phyloP scores from a whole-genome alignment of 2,113 vertebrate genomes.

The Pungitius pungitius region DNA sequence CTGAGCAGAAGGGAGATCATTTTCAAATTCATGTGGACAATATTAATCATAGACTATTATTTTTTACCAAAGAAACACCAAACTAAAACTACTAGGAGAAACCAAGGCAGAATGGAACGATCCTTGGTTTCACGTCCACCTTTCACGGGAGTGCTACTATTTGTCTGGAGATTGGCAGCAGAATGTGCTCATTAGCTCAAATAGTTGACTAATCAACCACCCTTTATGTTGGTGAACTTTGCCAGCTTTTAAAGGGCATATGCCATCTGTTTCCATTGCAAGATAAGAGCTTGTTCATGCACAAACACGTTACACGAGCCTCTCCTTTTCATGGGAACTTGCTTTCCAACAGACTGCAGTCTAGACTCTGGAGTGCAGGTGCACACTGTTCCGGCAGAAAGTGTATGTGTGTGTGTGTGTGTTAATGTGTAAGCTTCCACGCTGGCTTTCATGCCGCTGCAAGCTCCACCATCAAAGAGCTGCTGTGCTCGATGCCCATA shows the following conservation, averaged over 20 bases:
- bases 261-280: constrained; percentile 17
- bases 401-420: not conserved
- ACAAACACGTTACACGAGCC: constrained; percentile 22
- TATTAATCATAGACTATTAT: not conserved
- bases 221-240: not conserved
- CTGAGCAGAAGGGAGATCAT: not conserved
- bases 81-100: not conserved
- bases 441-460: constrained; percentile 50
- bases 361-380: constrained; percentile 27
- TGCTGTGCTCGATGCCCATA: constrained; percentile 26
- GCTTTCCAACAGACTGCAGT: constrained; percentile 2
- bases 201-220: not conserved
- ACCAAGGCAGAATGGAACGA: not conserved
- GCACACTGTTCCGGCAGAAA: constrained; percentile 17
- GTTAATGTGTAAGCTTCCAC: not conserved
- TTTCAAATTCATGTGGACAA: not conserved
- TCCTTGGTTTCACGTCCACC: not conserved
- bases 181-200: not conserved
- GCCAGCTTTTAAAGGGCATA: not conserved
- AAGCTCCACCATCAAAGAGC: constrained; percentile 49
- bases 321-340: not conserved
- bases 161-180: not conserved
- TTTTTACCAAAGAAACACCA: not conserved
- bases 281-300: not conserved
- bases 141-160: not conserved